Percentiles rank a stretch among this genome's conserved stretches.
Evolutionary conservation across 2,888 invertebrate species (phyloP).

Genomic region (Spilarctia lutea): DNA sequence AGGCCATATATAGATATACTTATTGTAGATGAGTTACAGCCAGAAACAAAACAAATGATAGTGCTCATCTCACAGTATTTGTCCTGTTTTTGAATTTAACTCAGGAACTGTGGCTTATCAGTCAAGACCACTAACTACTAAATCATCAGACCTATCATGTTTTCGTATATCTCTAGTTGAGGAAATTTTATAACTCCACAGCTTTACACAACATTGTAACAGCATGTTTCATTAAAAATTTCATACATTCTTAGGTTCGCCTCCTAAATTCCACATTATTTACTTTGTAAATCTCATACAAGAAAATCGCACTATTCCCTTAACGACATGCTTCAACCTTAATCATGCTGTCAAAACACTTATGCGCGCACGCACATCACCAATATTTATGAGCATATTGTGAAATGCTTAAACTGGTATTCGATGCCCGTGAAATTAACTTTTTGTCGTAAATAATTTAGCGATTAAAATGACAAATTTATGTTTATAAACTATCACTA

Average conservation of each 20-base stretch:
- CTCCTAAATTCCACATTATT: not conserved
- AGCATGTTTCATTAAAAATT: not conserved
- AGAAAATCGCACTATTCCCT: conserved; percentile 59
- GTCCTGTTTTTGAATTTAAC: too few species aligned
- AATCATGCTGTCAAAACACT: conserved; percentile 58
- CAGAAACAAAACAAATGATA: too few species aligned
- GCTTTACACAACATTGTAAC: too few species aligned
- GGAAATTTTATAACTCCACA: too few species aligned
- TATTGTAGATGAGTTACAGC: too few species aligned
- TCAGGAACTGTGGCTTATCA: too few species aligned
- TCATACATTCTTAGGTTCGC: not conserved
- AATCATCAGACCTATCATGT: too few species aligned
- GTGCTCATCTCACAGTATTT: too few species aligned
- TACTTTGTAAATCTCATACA: conserved; percentile 18
- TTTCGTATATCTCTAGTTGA: too few species aligned
- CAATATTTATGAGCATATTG: conserved; percentile 41
- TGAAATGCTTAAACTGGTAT: conserved; percentile 58
- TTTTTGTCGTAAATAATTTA: conserved; percentile 34
- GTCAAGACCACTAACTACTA: too few species aligned
- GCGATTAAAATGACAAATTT: conserved; percentile 5
- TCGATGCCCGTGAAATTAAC: conserved; percentile 67
- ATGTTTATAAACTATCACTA: not conserved
- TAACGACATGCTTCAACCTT: conserved; percentile 68
- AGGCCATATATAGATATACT: too few species aligned
- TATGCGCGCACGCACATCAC: conserved; percentile 36